These are phyloP conservation scores for Psephotus haematonotus DNA, from an alignment of 2,113 vertebrate genomes.

Conservation along the genomic window DNA sequence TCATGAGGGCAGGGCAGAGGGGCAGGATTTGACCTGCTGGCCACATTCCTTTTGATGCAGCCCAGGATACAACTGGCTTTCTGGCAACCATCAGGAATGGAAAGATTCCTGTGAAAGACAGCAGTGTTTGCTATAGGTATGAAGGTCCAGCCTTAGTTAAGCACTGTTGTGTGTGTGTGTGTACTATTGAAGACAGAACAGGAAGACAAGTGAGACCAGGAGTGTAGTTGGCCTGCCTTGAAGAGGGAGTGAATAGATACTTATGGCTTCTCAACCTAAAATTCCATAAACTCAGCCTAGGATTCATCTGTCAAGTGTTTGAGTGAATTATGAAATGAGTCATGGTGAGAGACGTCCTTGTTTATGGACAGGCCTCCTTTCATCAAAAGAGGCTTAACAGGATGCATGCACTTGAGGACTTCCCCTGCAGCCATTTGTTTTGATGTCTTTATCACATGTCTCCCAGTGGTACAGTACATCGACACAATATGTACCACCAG, in stretches of 20 bases:
- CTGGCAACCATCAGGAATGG: background rate
- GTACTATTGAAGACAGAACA: rapidly evolving
- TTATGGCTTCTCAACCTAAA: background rate
- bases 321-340: background rate
- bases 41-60: background rate
- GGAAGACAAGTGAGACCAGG: rapidly evolving
- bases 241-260: rapidly evolving
- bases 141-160: background rate
- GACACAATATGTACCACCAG: rapidly evolving
- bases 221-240: background rate
- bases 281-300: background rate
- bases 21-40: background rate
- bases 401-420: background rate
- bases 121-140: rapidly evolving
- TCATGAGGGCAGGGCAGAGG: background rate
- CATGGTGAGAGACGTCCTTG: background rate
- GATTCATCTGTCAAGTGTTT: background rate
- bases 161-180: rapidly evolving
- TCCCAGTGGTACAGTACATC: rapidly evolving
- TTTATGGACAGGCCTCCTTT: constrained; percentile 31
- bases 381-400: background rate
- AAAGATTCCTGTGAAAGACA: background rate
- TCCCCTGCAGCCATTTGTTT: background rate
- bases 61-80: background rate
- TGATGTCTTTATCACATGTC: background rate